Base-by-base conservation (phyloP, 2,888 invertebrate genomes). In the Ophioninae sp. region DNA sequence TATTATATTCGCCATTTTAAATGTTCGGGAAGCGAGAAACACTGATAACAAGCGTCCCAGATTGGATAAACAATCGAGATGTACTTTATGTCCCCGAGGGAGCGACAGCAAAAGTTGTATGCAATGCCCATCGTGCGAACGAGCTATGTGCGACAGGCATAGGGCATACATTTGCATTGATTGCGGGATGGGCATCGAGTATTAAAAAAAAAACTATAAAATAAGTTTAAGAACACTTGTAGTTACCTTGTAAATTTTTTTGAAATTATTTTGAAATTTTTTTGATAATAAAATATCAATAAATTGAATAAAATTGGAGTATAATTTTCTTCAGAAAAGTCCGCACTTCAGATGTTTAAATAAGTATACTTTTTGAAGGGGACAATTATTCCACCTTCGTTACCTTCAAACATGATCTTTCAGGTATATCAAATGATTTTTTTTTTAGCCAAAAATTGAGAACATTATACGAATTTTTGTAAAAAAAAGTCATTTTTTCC, bases 341-440 rank as follows among this genome's bases (percentile, higher is more conserved):
- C 44, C 68, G 9, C 68, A 20, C 51, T 68, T 68, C 44, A 68
- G 22, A 68, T 68, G 51, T 68, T 68, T n/a, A n/a, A 68, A 44
- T 68, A 51, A 68, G 44, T 68, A 68, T 68, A 68, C 44, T 68
- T 68, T 68, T 68, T 68, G 68, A 22, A 44, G 23, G 44, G 22
- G 41, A 58, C 59, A 17, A 58, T 58, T 58, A 58, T 58, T 58
- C 59, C 59, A 58, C 59, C 59, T 20, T 58, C 59, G 13, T 58
- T 58, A 58, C 59, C 59, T 58, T 58, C 7, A 58, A 41, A 41
- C 41, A 41, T 41, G 41, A 41, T 41, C 41, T 41, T 41, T 41
- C 41, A 41, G 41, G 39, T n/a, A n/a, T n/a, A n/a, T n/a, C n/a
- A n/a, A n/a, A n/a, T n/a, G n/a, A n/a, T n/a, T n/a, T n/a, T n/a